Base-by-base conservation (phyloP, 2,113 vertebrate genomes). In the Leptocoma aspasia region DNA sequence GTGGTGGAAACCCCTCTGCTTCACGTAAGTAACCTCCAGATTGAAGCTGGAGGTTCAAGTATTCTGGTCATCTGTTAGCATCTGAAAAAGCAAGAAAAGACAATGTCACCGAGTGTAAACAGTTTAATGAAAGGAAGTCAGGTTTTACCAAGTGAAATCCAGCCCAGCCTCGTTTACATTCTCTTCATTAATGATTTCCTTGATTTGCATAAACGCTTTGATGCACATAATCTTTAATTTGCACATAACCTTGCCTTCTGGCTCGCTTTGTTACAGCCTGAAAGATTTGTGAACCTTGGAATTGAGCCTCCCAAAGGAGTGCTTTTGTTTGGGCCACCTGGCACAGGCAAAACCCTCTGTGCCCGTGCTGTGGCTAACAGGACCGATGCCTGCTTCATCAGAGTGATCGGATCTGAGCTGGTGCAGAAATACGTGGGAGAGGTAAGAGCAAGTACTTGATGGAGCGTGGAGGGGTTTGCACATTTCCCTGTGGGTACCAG, bases 401-500 rank as follows among this genome's bases (percentile, higher is more conserved):
- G 99, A 60, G 99, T 99, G 42, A 99, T 99, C 26, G 99, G 99
- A 18, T 99, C 99, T 0, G 99, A 99, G 86, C 95, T 99, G 96
- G 99, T 99, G 80, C 99, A 99, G 98, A 99, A 99, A 75, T 99
- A 99, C 0, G 99, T 99, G 41, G 99, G 99, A 91, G 99, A 99
- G 99, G 99, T 99, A 95, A 98, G 97, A 91, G 86, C 91, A 61
- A 79, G 19, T 5, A 3, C 31, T 1, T 8, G 10, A 14, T 27
- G 60, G 68, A 41, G 45, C 1, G 11, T 30, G 86, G 33, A 79
- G 24, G 4, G 22, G 8, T 16, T 53, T 47, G 70, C 31, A 61
- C 12, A 6, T n/a, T 37, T 53, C 27, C 24, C 4, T 15, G 0
- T 8, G 44, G 49, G n/a, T 18, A 5, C 13, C 20, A 19, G 33